Percentiles rank a stretch among this genome's conserved stretches.
Evolutionary conservation across 1,140 invertebrate genomes (phyloP).

Genomic region (Achatina immaculata): DNA sequence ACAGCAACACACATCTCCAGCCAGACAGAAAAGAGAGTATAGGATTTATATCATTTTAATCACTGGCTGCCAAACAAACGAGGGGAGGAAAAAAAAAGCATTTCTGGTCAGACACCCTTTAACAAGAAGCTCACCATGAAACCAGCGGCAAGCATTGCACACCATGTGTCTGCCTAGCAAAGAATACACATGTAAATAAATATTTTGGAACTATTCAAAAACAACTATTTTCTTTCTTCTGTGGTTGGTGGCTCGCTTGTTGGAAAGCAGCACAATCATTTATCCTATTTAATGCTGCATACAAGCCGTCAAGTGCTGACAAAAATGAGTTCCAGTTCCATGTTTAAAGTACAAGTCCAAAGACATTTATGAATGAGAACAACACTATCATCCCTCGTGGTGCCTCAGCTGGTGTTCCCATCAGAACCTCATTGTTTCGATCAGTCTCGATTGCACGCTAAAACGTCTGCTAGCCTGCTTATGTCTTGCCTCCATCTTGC

Average conservation of each 20-base stretch:
- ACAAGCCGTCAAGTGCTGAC: no score
- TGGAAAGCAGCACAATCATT: no score
- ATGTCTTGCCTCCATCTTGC: not conserved
- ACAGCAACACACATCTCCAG: not conserved
- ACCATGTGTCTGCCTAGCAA: not conserved
- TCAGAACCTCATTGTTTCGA: not conserved
- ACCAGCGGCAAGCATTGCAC: not conserved
- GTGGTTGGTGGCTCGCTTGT: no score
- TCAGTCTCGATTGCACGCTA: not conserved
- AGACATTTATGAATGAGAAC: not conserved
- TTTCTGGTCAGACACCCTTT: not conserved
- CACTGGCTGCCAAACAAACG: not conserved
- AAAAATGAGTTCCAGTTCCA: no score
- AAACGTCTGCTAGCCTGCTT: conserved; percentile 3
- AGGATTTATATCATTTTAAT: not conserved
- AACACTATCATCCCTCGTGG: not conserved
- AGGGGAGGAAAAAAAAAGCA: no score
- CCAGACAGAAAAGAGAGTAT: not conserved
- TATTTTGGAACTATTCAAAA: not conserved
- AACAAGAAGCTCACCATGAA: not conserved
- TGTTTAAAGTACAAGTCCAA: no score
- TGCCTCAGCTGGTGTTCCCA: not conserved
- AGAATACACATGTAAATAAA: not conserved
- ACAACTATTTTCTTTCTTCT: no score
- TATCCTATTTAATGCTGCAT: no score